Percentiles rank a stretch among this genome's conserved stretches.
Evolutionary conservation across 2,888 invertebrate species (phyloP).

Genomic region (Acrobasis suavella): DNA sequence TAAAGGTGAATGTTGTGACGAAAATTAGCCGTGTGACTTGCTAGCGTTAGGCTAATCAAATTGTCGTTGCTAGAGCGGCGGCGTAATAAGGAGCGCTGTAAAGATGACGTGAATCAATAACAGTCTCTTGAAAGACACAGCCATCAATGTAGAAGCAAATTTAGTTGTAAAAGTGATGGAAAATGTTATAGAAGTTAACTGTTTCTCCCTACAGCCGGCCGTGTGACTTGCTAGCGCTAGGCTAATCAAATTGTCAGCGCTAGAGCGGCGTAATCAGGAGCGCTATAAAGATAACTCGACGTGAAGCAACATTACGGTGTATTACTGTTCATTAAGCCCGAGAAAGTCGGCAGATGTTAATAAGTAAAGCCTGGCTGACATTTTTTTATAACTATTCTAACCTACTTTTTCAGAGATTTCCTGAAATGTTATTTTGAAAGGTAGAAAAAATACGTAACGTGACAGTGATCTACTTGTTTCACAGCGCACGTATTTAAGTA

Average conservation of each 20-base stretch:
- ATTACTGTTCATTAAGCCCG: slow-evolving; percentile 34
- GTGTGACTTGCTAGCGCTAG: slow-evolving; percentile 27
- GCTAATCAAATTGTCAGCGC: slow-evolving; percentile 53
- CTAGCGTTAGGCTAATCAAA: slow-evolving; percentile 46
- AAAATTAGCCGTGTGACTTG: slow-evolving; percentile 18
- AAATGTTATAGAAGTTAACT: not conserved
- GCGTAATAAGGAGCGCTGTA: slow-evolving; percentile 47
- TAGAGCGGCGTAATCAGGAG: slow-evolving; percentile 46
- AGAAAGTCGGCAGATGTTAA: slow-evolving; percentile 14
- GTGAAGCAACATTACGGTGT: slow-evolving; percentile 44
- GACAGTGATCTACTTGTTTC: too few relatives aligned
- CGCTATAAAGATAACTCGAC: slow-evolving; percentile 51
- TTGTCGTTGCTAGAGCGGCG: slow-evolving; percentile 41
- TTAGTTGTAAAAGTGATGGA: not conserved
- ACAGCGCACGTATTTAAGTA: too few relatives aligned
- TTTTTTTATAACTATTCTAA: not conserved
- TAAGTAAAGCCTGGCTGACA: slow-evolving; percentile 4
- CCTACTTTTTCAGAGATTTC: not conserved
- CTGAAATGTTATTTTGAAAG: not conserved
- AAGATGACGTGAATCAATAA: slow-evolving; percentile 41
- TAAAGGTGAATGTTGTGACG: too few relatives aligned
- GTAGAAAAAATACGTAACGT: not conserved
- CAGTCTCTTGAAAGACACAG: too few relatives aligned
- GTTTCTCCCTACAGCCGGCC: not conserved
- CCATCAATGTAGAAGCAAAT: too few relatives aligned